Base-by-base conservation (phyloP, 2,113 vertebrate genomes). In the Leuciscus idus region DNA sequence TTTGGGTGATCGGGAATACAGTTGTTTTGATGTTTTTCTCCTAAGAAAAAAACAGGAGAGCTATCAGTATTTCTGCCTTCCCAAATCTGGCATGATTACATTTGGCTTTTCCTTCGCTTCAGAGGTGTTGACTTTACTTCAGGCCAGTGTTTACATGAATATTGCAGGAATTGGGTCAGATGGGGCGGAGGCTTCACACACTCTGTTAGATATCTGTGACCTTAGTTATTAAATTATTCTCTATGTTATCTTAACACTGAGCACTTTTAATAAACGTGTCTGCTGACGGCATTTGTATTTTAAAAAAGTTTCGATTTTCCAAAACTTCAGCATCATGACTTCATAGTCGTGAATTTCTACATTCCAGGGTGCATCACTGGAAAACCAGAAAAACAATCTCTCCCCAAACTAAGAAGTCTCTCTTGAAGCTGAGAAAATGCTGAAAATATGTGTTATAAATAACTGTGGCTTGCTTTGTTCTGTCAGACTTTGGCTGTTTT, bases 151-250 rank as follows among this genome's bases (percentile, higher is more conserved):
- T 90, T 84, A 85, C 81, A 84, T 36, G 85, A 85, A 81, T 81
- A 30, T 73, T 81, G 79, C 86, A 80, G 88, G 78, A 92, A 90
- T 15, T 86, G 57, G 74, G 82, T 89, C 84, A 86, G 48, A 70
- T 23, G 30, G 79, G 73, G 9, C 1, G 50, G 30, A 26, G 19
- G 73, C 43, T 50, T 59, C 75, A 87, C 59, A 52, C 59, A 30
- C 83, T 62, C 26, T 46, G 39, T 28, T 70, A 46, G 39, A 30
- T 74, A 77, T 86, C n/a, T 30, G 52, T 59, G 81, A 77, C 80
- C 77, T 86, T 75, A 80, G 55, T 81, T 86, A 90, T 86, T 88
- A 48, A 30, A 87, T 87, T 91, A 85, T 46, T 39, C 61, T 57
- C 73, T 52, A 11, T 90, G 82, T 87, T 89, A 84, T 85, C 28